Evolutionary conservation across 2,797 vertebrate genomes (phyloP), one percentile per base, ranked within the genome.

Genomic region (Lepidocolaptes lacrymiger): DNA sequence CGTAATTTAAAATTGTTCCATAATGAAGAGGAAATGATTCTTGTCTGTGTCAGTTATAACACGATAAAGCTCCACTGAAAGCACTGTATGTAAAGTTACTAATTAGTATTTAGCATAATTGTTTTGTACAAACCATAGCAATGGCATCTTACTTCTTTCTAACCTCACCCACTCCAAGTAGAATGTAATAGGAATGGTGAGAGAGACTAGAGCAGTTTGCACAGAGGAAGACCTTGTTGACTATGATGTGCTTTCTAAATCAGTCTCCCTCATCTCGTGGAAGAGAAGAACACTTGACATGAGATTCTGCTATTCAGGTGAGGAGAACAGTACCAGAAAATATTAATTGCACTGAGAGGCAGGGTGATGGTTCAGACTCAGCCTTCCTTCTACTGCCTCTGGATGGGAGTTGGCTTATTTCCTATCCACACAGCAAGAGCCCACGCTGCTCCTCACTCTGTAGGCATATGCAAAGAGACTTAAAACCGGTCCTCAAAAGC

Each of bases 91-190:
- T 83, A 32, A 62, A 55, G 34, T 78, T 91, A 39, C 61, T 89
- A 54, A 68, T 16, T 37, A 34, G 14, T 72, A 68, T 22, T 66
- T 90, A 84, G 27, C 26, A 6, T 83, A 63, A 58, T 22, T 74
- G 5, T 74, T 95, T 84, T 72, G 28, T 80, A 28, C 24, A 19
- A 63, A 72, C 22, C 18, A 18, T n/a, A 80, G 64, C 43, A 85
- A 52, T 63, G 52, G 22, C 77, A 61, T 77, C 43, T 64, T 71
- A 49, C 39, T 85, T 93, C 46, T 89, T 77, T 74, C 26, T 39
- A 92, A 61, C 56, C 13, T 88, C 78, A 49, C 34, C 27, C 15
- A 21, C 44, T 85, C 3, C 6, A 55, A 49, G 18, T 18, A 41
- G 44, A 34, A 79, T 7, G 1, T 41, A 52, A 39, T 14, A 56